These are phyloP conservation scores for Sebastes fasciatus DNA, from an alignment of 2,113 vertebrate species.

Conservation along the genomic window DNA sequence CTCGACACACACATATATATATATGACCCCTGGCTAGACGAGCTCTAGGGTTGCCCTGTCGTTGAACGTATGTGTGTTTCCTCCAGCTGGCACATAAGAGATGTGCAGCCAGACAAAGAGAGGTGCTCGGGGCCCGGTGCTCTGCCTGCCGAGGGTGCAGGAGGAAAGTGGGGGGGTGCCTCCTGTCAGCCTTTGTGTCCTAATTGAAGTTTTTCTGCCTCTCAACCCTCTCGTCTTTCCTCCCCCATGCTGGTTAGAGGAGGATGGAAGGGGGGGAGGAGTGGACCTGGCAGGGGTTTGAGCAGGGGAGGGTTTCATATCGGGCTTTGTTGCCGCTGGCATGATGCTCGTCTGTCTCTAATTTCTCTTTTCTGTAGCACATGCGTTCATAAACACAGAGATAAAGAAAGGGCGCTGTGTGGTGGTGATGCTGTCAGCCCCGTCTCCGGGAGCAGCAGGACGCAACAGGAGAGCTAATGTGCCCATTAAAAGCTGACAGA, in stretches of 20 bases:
- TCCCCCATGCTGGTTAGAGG: constrained; percentile 58
- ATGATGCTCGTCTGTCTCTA: constrained; percentile 52
- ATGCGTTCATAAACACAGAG: constrained; percentile 36
- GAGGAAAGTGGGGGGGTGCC: constrained; percentile 52
- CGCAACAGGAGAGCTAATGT: constrained; percentile 50
- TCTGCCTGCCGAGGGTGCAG: constrained; percentile 39
- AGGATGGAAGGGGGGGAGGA: constrained; percentile 32
- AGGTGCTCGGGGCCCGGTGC: constrained; percentile 52
- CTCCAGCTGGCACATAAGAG: constrained; percentile 72
- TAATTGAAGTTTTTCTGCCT: constrained; percentile 84
- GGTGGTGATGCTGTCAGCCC: constrained; percentile 19
- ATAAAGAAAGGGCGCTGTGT: constrained; percentile 18
- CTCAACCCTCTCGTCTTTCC: constrained; percentile 61
- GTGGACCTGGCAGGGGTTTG: constrained; percentile 50
- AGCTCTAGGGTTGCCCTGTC: constrained; percentile 19
- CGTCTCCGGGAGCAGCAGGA: constrained; percentile 17
- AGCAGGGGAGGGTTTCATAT: constrained; percentile 49
- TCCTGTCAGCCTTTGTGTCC: constrained; percentile 83
- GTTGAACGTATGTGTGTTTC: constrained; percentile 22
- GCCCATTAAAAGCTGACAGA: constrained; percentile 36
- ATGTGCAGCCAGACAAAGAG: constrained; percentile 76
- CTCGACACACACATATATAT: constrained; percentile 32
- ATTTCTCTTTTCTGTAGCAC: constrained; percentile 43
- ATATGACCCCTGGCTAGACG: constrained; percentile 45
- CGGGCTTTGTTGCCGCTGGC: constrained; percentile 69